These are phyloP conservation scores for Caligus rogercresseyi DNA, from an alignment of 1,140 invertebrate genomes.

Conservation along the genomic window DNA sequence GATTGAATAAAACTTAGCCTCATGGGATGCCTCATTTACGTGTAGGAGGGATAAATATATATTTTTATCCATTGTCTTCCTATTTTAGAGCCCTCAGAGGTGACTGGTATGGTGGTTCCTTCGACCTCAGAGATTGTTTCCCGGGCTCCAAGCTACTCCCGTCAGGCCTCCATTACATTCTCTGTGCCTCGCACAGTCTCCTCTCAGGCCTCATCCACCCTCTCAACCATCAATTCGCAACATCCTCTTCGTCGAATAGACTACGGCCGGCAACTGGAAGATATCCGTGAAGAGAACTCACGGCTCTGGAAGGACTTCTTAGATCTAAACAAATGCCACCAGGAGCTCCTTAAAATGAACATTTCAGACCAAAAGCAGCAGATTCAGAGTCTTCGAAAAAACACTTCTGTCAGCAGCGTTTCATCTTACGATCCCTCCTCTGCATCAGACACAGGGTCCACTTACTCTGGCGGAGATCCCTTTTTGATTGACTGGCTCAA, in stretches of 20 bases:
- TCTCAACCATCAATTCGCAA: neutral
- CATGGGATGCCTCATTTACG: no score
- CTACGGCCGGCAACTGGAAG: neutral
- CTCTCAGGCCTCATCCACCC: neutral
- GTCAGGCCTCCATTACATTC: neutral
- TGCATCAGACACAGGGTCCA: slow-evolving; percentile 3
- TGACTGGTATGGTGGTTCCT: neutral
- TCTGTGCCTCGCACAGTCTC: neutral
- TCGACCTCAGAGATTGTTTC: neutral
- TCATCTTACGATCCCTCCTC: neutral
- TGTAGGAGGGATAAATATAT: no score
- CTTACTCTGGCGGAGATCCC: slow-evolving; percentile 21
- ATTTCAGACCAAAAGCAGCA: slow-evolving; percentile 49
- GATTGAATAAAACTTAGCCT: no score
- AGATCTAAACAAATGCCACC: slow-evolving; percentile 43
- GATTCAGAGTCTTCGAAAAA: slow-evolving; percentile 32
- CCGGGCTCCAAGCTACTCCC: neutral
- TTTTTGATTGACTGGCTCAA: slow-evolving; percentile 21
- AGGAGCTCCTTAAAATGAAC: slow-evolving; percentile 44
- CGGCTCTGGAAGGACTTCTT: neutral
- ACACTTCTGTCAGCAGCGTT: neutral
- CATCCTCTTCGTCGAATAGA: neutral
- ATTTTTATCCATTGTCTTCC: neutral
- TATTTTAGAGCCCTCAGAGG: neutral
- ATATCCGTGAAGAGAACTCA: slow-evolving; percentile 1